Conservation (phyloP, 1,140 invertebrate genomes). For the Drosophila carrolli region DNA sequence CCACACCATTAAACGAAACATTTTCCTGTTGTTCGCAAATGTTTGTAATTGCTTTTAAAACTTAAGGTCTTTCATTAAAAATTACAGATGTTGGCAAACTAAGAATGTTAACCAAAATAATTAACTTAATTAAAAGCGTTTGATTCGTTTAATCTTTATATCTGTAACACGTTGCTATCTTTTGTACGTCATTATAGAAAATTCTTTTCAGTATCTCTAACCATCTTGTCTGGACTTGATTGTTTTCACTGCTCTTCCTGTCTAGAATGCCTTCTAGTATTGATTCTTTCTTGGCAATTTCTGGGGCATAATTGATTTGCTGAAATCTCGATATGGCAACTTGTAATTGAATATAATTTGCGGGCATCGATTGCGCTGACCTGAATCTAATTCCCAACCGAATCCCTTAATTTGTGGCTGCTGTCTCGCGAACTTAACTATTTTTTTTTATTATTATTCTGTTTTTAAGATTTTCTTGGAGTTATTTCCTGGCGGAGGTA, state of each 20-base stretch:
- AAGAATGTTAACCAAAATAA: too few species aligned
- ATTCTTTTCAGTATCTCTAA: not conserved
- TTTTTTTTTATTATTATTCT: not conserved
- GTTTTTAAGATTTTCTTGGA: slow-evolving; percentile 17
- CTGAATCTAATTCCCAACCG: slow-evolving; percentile 38
- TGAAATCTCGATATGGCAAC: slow-evolving; percentile 73
- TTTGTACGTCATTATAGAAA: not conserved
- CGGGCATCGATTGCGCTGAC: slow-evolving; percentile 45
- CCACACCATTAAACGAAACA: slow-evolving; percentile 9
- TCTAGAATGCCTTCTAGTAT: slow-evolving; percentile 5
- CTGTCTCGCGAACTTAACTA: slow-evolving; percentile 7
- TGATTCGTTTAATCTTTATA: too few species aligned
- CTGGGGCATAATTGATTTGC: slow-evolving; percentile 67
- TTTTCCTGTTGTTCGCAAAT: not conserved
- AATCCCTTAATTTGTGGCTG: slow-evolving; percentile 36
- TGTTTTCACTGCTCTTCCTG: not conserved
- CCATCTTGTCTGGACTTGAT: not conserved
- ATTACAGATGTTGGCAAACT: too few species aligned
- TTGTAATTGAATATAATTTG: slow-evolving; percentile 79
- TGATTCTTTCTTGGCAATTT: slow-evolving; percentile 38
- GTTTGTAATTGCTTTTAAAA: not conserved
- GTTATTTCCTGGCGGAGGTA: slow-evolving; percentile 33
- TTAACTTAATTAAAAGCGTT: not conserved
- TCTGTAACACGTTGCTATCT: too few species aligned
- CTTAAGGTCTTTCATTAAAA: not conserved